Conservation (phyloP, 2,888 invertebrate species). For the Himalopsyche japonica region DNA sequence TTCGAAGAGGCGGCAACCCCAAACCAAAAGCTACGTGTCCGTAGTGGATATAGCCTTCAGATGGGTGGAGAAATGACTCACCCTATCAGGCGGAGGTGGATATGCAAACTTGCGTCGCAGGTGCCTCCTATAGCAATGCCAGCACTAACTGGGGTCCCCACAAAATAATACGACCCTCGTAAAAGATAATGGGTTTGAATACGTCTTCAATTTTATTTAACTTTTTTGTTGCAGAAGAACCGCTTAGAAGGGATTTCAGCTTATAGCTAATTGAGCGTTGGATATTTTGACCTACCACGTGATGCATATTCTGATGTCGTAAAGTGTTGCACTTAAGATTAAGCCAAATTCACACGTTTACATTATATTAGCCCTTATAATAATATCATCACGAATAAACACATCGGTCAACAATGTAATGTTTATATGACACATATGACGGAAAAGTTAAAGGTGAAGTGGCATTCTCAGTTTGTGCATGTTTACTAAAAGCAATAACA, state of each 20-base stretch:
- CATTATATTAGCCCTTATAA: no score
- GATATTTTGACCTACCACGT: background rate
- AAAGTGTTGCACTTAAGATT: background rate
- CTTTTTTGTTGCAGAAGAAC: slow-evolving; percentile 19
- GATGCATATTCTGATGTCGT: background rate
- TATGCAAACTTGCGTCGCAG: slow-evolving; percentile 23
- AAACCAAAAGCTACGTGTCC: slow-evolving; percentile 11
- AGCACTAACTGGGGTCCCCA: slow-evolving; percentile 5
- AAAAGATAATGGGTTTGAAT: slow-evolving; percentile 31
- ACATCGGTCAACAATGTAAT: no score
- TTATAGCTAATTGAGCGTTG: slow-evolving; percentile 26
- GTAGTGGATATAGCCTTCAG: slow-evolving; percentile 11
- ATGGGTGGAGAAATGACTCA: background rate
- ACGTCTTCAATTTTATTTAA: slow-evolving; percentile 39
- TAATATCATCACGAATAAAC: no score
- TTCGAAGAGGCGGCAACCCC: background rate
- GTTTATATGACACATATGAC: no score
- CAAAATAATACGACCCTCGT: slow-evolving; percentile 33
- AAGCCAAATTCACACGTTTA: no score
- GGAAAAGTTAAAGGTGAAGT: no score
- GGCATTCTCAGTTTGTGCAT: no score
- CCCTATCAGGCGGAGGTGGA: background rate
- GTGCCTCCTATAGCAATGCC: slow-evolving; percentile 20
- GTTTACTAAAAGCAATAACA: no score
- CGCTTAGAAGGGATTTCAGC: slow-evolving; percentile 19